These are phyloP conservation scores for mouse (Mus musculus) DNA, from an alignment of 2,113 vertebrate species.

Conservation along the genomic window GRCm39 chr5:25781001-25781500, in stretches of 20 bases:
- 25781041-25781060: neutral
- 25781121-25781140: neutral
- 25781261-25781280: neutral
- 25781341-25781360: too few species aligned
- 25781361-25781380: too few species aligned
- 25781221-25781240: neutral
- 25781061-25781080: neutral
- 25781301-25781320: too few species aligned
- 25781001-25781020: too few species aligned
- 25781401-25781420: neutral
- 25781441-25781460: neutral
- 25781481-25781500: too few species aligned
- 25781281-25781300: too few species aligned
- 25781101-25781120: neutral
- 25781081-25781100: neutral
- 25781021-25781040: neutral
- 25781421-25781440: neutral
- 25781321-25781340: too few species aligned
- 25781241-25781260: neutral
- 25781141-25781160: neutral
- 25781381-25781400: too few species aligned
- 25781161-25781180: neutral
- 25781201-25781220: neutral
- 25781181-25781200: neutral
- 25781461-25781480: neutral